Evolutionary conservation across 2,797 vertebrate genomes (phyloP), one percentile per base, ranked within the genome.

Genomic region (Poeciliopsis turneri): DNA sequence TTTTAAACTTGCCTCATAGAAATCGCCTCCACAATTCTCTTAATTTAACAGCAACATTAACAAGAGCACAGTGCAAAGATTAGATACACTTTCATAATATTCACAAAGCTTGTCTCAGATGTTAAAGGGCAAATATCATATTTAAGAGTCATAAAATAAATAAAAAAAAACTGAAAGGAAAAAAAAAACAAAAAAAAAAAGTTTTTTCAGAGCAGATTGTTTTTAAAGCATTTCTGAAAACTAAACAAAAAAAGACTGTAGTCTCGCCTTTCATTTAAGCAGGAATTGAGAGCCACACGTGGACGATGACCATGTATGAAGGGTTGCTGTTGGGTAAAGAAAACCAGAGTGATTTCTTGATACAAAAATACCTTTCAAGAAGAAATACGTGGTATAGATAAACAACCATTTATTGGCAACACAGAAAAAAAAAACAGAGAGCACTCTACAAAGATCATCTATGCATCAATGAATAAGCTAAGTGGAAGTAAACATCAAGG

Each of bases 21-120:
- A 72, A 78, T 43, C 25, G 1, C 23, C 68, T 72, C 47, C 8
- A 70, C 57, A 53, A 18, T 75, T 53, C 46, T 74, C 45, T 72
- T 72, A 41, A 68, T 68, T 68, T 68, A 41, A 73, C 53, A 81
- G 69, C 64, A 75, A 85, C 83, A 82, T 86, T 61, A 82, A 90
- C 80, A 86, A 74, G 69, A 80, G 86, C 84, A 88, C 91, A 87
- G 81, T 82, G 87, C 84, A 84, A 81, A 81, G 75, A 86, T 89
- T 75, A 89, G 79, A 77, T 87, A 88, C 64, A 79, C 77, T 78
- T 83, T 85, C 28, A 83, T 84, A 86, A 85, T 81, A 69, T 79
- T 75, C 76, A 83, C 70, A 83, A 84, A 75, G 51, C n/a, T 72
- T 30, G 57, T 57, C 43, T 16, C 36, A 76, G 36, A 70, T 86